Evolutionary conservation across 2,113 vertebrate genomes (phyloP), one percentile per base, ranked within the genome.

Genomic region (Lagopus muta): DNA sequence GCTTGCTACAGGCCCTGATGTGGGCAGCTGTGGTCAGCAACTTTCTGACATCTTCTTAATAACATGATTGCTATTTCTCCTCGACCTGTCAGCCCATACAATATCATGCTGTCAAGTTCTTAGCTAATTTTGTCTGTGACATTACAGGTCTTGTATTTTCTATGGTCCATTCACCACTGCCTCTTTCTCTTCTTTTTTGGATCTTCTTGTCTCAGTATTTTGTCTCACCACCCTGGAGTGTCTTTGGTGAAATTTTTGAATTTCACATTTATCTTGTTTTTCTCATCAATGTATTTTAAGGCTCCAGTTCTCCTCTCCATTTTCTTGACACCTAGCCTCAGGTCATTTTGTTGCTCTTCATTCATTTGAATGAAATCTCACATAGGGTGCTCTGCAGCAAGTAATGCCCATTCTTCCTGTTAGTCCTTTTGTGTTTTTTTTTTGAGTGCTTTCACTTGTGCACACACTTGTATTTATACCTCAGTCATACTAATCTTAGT

Each of bases 41-140:
- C 27, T 88, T 82, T 80, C 43, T 74, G 43, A 57, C 43, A 16
- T 61, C 54, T 27, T 74, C 71, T 67, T 24, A 40, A 8, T 36
- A n/a, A 76, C 54, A 50, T 76, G 58, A 55, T 30, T 48, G 21
- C 38, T 47, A 12, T 82, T 82, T 67, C 38, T 55, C 13, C 28
- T 21, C 1, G 3, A 16, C 61, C 62, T 71, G 27, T 76, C 76
- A 88, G 21, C 72, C 72, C 57, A 43, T 17, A 8, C 27, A 72
- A 12, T 50, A 38, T 60, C 5, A 3, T 45, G 40, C 15, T 86
- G 57, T n/a, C 28, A 76, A 60, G 75, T 27, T 4, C 24, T 54
- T 20, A 66, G 58, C 36, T 12, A 72, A 45, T 42, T 18, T 2
- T 1, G 4, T 20, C 4, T 75, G 40, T 15, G 4, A 13, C 0